phyloP scores from a whole-genome alignment of 2,113 vertebrate genomes.

The Rattus rattus region DNA sequence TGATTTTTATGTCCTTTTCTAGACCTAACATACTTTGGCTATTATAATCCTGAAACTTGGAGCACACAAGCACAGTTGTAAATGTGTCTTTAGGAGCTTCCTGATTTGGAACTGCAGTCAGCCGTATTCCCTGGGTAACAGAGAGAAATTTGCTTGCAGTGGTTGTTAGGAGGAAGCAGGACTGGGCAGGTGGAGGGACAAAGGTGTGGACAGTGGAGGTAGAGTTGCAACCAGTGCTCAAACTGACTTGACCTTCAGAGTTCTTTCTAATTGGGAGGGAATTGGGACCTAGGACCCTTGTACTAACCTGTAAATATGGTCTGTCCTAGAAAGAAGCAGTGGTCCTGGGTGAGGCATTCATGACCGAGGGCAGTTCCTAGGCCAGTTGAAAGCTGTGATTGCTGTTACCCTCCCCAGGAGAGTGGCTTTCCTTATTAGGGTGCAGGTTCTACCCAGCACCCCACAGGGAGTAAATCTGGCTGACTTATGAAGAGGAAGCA shows the following conservation, averaged over 20 bases:
- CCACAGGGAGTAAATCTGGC: background rate
- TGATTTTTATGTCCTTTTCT: slow-evolving; percentile 26
- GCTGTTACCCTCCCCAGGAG: background rate
- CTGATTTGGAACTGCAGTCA: slow-evolving; percentile 29
- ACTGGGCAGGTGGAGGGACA: background rate
- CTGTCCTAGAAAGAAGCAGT: background rate
- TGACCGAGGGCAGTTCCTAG: background rate
- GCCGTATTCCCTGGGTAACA: slow-evolving; percentile 3
- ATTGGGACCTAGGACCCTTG: background rate
- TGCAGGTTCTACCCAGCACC: background rate
- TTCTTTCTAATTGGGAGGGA: background rate
- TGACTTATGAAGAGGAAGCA: background rate
- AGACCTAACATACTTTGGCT: slow-evolving; percentile 15
- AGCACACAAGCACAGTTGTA: background rate
- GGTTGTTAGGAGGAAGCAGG: background rate
- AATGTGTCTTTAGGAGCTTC: slow-evolving; percentile 9
- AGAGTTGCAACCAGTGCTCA: background rate
- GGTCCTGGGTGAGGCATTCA: slow-evolving; percentile 16
- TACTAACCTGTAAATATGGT: background rate
- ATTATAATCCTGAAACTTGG: slow-evolving; percentile 45
- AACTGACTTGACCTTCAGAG: background rate
- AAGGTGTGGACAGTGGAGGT: background rate
- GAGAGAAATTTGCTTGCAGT: slow-evolving; percentile 30
- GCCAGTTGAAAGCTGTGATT: background rate
- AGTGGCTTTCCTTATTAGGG: background rate